A percentile compares a stretch with the other conserved stretches of the same genome.
phyloP scores from a whole-genome alignment of 2,888 invertebrate species.

The Emmelina monodactyla region DNA sequence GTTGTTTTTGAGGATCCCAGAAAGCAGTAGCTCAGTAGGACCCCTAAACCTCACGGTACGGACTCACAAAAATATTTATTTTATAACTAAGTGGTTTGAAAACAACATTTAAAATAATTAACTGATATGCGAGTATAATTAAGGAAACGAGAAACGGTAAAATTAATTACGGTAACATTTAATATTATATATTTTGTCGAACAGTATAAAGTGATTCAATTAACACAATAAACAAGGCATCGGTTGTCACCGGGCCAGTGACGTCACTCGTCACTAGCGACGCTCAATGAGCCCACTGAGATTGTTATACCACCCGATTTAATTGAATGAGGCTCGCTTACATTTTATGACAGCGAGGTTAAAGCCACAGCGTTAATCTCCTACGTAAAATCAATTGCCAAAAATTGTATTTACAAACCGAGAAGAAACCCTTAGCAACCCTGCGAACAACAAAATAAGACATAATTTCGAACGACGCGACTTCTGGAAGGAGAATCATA shows the following conservation, averaged over 20 bases:
- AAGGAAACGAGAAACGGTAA: not conserved
- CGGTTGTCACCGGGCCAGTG: not conserved
- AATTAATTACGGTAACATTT: not conserved
- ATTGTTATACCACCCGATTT: slow-evolving; percentile 60
- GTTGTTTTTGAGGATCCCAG: too few species aligned
- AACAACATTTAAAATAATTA: too few species aligned
- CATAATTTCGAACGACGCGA: slow-evolving; percentile 27
- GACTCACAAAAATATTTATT: too few species aligned
- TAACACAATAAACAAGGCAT: not conserved
- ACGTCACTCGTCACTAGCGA: slow-evolving; percentile 25
- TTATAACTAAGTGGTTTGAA: too few species aligned
- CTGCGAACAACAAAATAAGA: slow-evolving; percentile 30
- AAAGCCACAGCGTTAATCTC: slow-evolving; percentile 57
- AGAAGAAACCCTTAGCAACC: slow-evolving; percentile 18
- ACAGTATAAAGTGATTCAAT: not conserved
- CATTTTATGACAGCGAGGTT: slow-evolving; percentile 51
- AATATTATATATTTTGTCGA: not conserved
- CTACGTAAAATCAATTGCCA: slow-evolving; percentile 57
- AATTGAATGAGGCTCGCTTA: slow-evolving; percentile 63
- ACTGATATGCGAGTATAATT: too few species aligned
- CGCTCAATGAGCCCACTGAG: slow-evolving; percentile 48
- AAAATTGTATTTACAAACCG: slow-evolving; percentile 17
- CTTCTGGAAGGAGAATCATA: slow-evolving; percentile 42
- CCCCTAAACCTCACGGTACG: too few species aligned
- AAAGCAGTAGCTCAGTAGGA: too few species aligned